Evolutionary conservation across 2,797 vertebrate genomes (phyloP).

Genomic region (Catamblyrhynchus diadema): DNA sequence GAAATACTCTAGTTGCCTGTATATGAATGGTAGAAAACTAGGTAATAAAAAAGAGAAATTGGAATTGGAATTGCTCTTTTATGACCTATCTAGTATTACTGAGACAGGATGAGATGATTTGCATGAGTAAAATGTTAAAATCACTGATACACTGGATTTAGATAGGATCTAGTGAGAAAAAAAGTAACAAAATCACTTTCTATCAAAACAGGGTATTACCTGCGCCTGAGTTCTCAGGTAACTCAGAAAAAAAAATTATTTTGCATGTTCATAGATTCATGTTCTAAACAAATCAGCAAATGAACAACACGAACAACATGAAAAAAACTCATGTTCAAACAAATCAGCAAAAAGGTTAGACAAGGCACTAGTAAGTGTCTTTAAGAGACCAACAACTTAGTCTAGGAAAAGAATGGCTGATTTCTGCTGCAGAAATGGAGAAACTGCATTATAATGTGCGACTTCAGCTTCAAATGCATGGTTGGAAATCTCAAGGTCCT

Average conservation of each 20-base stretch:
- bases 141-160: not conserved
- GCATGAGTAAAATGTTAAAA: constrained; percentile 4
- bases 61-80: constrained; percentile 26
- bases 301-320: not conserved
- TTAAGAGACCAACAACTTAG: not conserved
- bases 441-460: not conserved
- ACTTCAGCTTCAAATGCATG: not conserved
- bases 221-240: not conserved
- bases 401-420: not conserved
- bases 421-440: not conserved
- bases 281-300: not conserved
- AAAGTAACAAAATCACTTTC: not conserved
- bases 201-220: not conserved
- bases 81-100: not conserved
- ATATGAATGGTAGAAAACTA: not conserved
- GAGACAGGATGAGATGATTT: not conserved
- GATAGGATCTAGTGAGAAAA: not conserved
- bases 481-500: not conserved
- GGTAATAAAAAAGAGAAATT: constrained; percentile 45
- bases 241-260: not conserved
- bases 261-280: not conserved
- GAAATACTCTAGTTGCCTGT: not conserved
- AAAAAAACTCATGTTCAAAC: not conserved
- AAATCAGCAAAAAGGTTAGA: not conserved
- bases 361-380: not conserved